Percentiles rank a stretch among this genome's conserved stretches.
These are phyloP conservation scores for Eucera pruinosa DNA, from an alignment of 2,888 invertebrate genomes.

Conservation along the genomic window DNA sequence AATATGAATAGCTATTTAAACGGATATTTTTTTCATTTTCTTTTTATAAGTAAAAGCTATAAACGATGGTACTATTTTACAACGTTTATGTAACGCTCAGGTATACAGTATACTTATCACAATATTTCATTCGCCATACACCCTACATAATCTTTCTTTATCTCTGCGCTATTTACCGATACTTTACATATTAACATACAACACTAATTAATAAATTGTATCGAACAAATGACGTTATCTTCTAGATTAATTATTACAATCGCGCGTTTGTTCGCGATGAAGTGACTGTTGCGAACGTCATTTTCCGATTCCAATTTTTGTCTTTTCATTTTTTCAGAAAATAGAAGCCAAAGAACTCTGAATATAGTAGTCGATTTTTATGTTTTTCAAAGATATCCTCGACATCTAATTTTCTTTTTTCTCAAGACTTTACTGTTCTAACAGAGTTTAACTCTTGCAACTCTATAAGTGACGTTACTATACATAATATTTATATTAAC, in stretches of 20 bases:
- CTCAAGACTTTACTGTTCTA: conserved; percentile 13
- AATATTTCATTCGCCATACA: conserved; percentile 70
- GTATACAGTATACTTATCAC: conserved; percentile 74
- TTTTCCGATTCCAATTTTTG: conserved; percentile 26
- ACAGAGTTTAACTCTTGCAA: conserved; percentile 25
- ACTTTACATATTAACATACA: conserved; percentile 59
- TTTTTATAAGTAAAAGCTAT: conserved; percentile 50
- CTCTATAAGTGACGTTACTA: conserved; percentile 15
- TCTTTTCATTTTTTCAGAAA: conserved; percentile 58
- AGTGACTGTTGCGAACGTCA: conserved; percentile 25
- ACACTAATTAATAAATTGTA: conserved; percentile 51
- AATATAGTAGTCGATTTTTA: conserved; percentile 31
- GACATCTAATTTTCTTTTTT: conserved; percentile 38
- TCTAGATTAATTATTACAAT: conserved; percentile 41
- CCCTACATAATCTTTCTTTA: conserved; percentile 48
- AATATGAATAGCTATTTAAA: conserved; percentile 60
- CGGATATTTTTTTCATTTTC: conserved; percentile 41
- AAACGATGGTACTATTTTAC: conserved; percentile 54
- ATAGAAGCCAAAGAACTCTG: conserved; percentile 55
- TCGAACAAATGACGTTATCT: conserved; percentile 34
- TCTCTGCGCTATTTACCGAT: conserved; percentile 35
- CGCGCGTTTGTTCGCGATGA: conserved; percentile 23
- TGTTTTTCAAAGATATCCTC: conserved; percentile 17
- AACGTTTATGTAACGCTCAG: conserved; percentile 60
- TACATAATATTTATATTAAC: conserved; percentile 25